Evolutionary conservation across 2,113 vertebrate species (phyloP).

Genomic region (Serinus canaria): DNA sequence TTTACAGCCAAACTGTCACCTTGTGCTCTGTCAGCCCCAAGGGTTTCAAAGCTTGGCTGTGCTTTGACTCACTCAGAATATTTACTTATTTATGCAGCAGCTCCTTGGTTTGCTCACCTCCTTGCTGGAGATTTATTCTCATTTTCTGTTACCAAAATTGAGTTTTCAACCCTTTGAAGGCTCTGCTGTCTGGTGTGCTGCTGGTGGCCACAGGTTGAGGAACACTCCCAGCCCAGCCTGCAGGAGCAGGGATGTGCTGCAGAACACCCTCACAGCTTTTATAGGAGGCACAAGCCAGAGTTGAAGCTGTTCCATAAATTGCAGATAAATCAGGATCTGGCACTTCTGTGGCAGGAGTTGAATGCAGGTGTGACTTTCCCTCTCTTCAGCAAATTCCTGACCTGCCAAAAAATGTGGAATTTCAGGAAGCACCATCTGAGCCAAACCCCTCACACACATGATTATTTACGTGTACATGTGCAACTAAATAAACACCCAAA

Average conservation of each 20-base stretch:
- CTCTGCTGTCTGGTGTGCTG: neutral
- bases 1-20: neutral
- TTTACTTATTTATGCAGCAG: neutral
- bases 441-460: neutral
- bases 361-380: neutral
- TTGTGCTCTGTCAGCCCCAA: neutral
- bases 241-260: neutral
- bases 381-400: constrained; percentile 60
- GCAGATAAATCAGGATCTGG: neutral
- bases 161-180: neutral
- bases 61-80: neutral
- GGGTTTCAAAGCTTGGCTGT: neutral
- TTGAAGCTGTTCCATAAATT: neutral
- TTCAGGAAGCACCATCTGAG: neutral
- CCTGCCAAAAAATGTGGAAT: constrained; percentile 4
- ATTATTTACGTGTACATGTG: fast-evolving
- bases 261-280: neutral
- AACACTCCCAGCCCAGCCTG: neutral
- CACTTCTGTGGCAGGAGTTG: neutral
- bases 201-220: neutral
- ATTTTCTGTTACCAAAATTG: neutral
- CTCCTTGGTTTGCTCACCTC: neutral
- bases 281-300: neutral
- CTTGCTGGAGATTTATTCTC: neutral
- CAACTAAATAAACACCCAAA: neutral